Evolutionary conservation across 2,797 vertebrate species (phyloP).

Genomic region (Microctenopoma lineatum): DNA sequence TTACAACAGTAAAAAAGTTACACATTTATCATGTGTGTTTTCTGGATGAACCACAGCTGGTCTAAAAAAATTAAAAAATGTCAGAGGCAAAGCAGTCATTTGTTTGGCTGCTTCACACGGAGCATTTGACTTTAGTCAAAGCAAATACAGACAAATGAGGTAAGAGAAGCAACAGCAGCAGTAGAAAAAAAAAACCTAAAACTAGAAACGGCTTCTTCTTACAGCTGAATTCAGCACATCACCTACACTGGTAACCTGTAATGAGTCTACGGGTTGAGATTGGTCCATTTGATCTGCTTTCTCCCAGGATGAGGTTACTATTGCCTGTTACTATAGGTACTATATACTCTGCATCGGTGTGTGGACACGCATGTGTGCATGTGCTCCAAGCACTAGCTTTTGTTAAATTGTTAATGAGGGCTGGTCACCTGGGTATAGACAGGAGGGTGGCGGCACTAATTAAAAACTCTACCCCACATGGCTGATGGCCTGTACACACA

Average conservation of each 20-base stretch:
- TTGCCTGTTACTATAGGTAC: constrained; percentile 58
- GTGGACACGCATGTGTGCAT: constrained; percentile 10
- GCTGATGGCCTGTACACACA: constrained; percentile 16
- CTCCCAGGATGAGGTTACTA: constrained; percentile 45
- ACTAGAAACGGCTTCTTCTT: background rate
- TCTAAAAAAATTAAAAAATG: background rate
- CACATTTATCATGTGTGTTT: constrained; percentile 10
- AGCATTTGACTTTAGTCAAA: constrained; percentile 43
- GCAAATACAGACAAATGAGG: constrained; percentile 65
- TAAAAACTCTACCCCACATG: constrained; percentile 52
- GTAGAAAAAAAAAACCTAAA: background rate
- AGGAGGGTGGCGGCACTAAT: constrained; percentile 57
- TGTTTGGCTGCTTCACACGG: constrained; percentile 22
- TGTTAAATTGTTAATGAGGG: constrained; percentile 79
- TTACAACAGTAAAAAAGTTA: background rate
- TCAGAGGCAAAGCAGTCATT: constrained; percentile 24
- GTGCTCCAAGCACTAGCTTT: constrained; percentile 49
- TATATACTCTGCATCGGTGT: background rate
- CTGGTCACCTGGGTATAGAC: constrained; percentile 65
- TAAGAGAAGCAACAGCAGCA: background rate
- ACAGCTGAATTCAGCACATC: background rate
- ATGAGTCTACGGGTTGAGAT: background rate
- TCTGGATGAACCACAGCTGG: background rate
- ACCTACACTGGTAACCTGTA: background rate
- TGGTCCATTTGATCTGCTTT: constrained; percentile 39